These are phyloP conservation scores for Salpingus planirostris DNA, from an alignment of 2,888 invertebrate species.

Conservation along the genomic window DNA sequence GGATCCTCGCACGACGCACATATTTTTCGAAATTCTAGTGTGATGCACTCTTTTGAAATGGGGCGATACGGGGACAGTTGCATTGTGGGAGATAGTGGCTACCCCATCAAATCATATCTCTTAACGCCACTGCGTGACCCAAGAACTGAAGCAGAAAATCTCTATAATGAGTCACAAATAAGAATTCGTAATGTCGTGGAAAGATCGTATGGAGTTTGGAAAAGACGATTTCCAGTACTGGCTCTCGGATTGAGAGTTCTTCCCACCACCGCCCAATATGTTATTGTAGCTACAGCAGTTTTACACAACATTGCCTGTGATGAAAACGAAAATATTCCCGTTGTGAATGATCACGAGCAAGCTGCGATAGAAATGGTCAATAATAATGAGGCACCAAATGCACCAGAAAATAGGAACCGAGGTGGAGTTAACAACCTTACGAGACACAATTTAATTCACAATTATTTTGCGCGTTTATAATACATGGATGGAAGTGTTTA, in stretches of 20 bases:
- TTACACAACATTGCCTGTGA: not conserved
- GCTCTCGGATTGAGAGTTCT: not conserved
- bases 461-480: not conserved
- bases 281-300: not conserved
- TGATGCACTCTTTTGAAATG: not conserved
- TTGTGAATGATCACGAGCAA: not conserved
- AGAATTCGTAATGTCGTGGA: not conserved
- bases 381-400: not conserved
- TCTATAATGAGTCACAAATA: not conserved
- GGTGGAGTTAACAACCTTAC: not conserved
- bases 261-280: not conserved
- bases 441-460: not conserved
- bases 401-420: not conserved
- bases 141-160: not conserved
- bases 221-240: not conserved
- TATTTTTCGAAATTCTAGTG: not conserved
- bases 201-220: not conserved
- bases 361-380: not conserved
- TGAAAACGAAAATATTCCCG: not conserved
- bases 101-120: not conserved
- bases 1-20: not conserved
- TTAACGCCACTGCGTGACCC: not conserved
- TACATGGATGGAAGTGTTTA: too few relatives aligned
- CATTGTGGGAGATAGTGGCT: not conserved
- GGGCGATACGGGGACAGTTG: not conserved